These are phyloP conservation scores for Rhinolophus sinicus DNA, from an alignment of 2,113 vertebrate genomes.

Conservation along the genomic window DNA sequence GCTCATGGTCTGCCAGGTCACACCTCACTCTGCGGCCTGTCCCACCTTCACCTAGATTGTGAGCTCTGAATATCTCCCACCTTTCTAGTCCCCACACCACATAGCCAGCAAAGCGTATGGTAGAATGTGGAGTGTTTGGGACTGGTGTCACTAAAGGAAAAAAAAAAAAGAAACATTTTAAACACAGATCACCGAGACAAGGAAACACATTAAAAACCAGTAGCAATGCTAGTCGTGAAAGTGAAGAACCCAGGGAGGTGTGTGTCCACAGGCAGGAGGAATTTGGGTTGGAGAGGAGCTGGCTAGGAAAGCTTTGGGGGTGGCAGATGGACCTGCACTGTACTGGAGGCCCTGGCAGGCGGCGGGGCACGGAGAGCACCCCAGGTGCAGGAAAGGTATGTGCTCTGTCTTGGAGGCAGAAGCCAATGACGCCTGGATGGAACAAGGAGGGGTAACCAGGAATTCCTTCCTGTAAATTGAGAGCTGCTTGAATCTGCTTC, in stretches of 20 bases:
- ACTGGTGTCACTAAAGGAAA: background rate
- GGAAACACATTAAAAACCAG: background rate
- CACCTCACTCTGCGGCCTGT: accelerated
- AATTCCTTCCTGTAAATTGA: background rate
- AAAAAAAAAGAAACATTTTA: background rate
- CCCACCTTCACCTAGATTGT: accelerated
- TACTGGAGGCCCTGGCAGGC: accelerated
- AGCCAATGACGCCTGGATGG: accelerated
- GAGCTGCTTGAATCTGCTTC: no score
- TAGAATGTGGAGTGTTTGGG: no score
- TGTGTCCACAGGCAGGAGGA: accelerated
- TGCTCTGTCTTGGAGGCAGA: background rate
- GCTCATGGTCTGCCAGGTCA: accelerated
- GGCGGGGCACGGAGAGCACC: background rate
- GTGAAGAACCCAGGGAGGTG: background rate
- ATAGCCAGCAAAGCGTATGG: accelerated
- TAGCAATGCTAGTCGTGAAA: accelerated
- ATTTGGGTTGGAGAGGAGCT: background rate
- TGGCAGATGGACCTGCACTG: background rate
- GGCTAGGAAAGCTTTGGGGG: background rate
- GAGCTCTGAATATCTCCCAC: background rate
- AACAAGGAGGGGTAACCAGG: background rate
- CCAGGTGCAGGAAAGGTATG: accelerated
- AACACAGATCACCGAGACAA: background rate
- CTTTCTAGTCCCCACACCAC: accelerated